Base-by-base conservation (phyloP, 2,797 vertebrate genomes). In the Arremon brunneinucha region DNA sequence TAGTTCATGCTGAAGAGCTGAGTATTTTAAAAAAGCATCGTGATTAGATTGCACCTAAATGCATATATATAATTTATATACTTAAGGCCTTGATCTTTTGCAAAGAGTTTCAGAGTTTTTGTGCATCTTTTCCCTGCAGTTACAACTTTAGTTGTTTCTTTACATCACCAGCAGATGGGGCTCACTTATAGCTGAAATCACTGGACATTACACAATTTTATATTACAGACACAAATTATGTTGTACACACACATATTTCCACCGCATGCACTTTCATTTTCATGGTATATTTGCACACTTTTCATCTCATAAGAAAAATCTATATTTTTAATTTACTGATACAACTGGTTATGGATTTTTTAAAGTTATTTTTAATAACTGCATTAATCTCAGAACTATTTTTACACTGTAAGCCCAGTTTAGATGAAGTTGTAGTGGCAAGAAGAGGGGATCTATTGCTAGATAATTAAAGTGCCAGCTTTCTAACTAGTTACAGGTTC, bases 141-240 rank as follows among this genome's bases (percentile, higher is more conserved):
- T 59, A 41, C 30, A 59, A 63, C 18, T 60, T 80, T 3, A 86
- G 87, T 83, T 93, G 39, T 97, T 98, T 87, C 95, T 67, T 3
- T 30, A 30, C 5, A 20, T 20, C 1, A 34, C 98, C 98, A 98
- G 97, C 97, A 98, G 98, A 96, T 97, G 98, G 98, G 20, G 97
- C 97, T 96, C 97, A n/a, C 76, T 96, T 93, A 97, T 90, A 98
- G 94, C 95, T 24, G 77, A 98, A 98, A 85, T 72, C 37, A 19
- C 16, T 20, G 55, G 65, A 22, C 32, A 57, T 93, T 62, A 81
- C 56, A 83, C 55, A 53, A 70, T 91, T 88, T 34, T 57, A 8
- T 74, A 82, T 59, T 62, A 12, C 21, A 43, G 27, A 57, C 35
- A 83, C 71, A 79, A 81, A 90, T 87, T 71, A 76, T 65, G n/a